These are phyloP conservation scores for Eriocheir sinensis DNA, from an alignment of 1,140 invertebrate species.

Conservation along the genomic window DNA sequence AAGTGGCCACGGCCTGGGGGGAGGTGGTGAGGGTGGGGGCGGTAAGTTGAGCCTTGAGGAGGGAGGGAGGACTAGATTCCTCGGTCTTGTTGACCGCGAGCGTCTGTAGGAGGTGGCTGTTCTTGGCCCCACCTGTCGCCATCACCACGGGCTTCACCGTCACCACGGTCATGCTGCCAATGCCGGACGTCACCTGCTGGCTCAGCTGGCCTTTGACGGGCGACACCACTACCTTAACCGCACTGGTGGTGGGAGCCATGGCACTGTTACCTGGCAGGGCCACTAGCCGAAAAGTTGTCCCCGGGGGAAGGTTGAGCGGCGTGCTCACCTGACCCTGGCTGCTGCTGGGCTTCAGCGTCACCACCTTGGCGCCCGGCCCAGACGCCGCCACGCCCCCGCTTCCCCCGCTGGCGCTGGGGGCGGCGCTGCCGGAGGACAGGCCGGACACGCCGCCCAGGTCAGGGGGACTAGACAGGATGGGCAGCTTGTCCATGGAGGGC, in stretches of 20 bases:
- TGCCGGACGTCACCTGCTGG: constrained; percentile 73
- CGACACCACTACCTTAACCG: constrained; percentile 77
- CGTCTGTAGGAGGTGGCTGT: constrained; percentile 74
- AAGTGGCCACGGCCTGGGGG: constrained; percentile 69
- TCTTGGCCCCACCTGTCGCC: constrained; percentile 75
- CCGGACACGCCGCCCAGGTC: constrained; percentile 41
- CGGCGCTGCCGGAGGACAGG: constrained; percentile 28
- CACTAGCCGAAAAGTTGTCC: constrained; percentile 79
- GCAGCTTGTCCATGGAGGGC: constrained; percentile 56
- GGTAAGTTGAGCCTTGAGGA: constrained; percentile 76
- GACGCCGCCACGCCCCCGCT: constrained; percentile 60
- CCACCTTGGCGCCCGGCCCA: constrained; percentile 72
- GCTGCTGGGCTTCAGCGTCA: constrained; percentile 77
- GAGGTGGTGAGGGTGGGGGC: constrained; percentile 72
- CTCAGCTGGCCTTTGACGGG: constrained; percentile 76
- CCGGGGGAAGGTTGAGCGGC: constrained; percentile 74
- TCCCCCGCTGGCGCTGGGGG: neutral
- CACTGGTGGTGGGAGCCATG: constrained; percentile 78
- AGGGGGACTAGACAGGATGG: neutral
- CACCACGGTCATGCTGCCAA: constrained; percentile 75
- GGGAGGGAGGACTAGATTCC: constrained; percentile 76
- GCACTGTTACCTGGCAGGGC: constrained; percentile 77
- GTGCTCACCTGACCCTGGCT: constrained; percentile 74
- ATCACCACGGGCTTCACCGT: constrained; percentile 73
- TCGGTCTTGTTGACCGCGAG: constrained; percentile 75